These are phyloP conservation scores for Glossosoma conforme DNA, from an alignment of 1,140 invertebrate species.

Conservation along the genomic window DNA sequence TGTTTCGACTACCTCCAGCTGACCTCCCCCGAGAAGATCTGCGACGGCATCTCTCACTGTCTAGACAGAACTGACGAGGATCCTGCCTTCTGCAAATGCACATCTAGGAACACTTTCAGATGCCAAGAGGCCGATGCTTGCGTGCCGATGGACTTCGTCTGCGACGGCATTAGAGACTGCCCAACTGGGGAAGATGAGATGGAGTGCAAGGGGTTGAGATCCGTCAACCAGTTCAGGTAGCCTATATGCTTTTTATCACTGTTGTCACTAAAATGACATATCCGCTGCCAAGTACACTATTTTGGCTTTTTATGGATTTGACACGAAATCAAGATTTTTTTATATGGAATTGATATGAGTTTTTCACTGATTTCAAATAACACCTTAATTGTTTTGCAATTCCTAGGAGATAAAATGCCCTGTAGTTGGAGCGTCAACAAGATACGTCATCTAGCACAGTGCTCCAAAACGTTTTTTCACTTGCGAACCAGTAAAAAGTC, in stretches of 20 bases:
- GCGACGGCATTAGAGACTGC: constrained; percentile 66
- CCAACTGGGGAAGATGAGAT: constrained; percentile 64
- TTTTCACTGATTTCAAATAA: neutral
- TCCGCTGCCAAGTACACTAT: neutral
- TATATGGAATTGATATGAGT: neutral
- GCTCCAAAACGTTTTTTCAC: too few relatives aligned
- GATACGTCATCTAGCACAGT: too few relatives aligned
- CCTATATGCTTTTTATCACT: too few relatives aligned
- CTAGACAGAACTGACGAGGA: constrained; percentile 75
- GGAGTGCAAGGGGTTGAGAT: constrained; percentile 44
- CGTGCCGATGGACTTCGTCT: constrained; percentile 64
- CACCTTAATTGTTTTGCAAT: neutral
- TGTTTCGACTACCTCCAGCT: constrained; percentile 64
- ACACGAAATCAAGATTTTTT: too few relatives aligned
- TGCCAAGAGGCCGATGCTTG: constrained; percentile 45
- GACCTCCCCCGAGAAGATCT: constrained; percentile 60
- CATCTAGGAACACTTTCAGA: constrained; percentile 37
- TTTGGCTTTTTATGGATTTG: neutral
- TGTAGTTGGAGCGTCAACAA: too few relatives aligned
- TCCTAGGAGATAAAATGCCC: too few relatives aligned
- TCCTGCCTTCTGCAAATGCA: constrained; percentile 58
- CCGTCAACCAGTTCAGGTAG: constrained; percentile 15
- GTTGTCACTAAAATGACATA: neutral
- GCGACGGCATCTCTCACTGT: constrained; percentile 76
- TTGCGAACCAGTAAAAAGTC: too few relatives aligned